Percentiles rank a stretch among this genome's conserved stretches.
Evolutionary conservation across 2,888 invertebrate species (phyloP).

Genomic region (Xylophagus ater): DNA sequence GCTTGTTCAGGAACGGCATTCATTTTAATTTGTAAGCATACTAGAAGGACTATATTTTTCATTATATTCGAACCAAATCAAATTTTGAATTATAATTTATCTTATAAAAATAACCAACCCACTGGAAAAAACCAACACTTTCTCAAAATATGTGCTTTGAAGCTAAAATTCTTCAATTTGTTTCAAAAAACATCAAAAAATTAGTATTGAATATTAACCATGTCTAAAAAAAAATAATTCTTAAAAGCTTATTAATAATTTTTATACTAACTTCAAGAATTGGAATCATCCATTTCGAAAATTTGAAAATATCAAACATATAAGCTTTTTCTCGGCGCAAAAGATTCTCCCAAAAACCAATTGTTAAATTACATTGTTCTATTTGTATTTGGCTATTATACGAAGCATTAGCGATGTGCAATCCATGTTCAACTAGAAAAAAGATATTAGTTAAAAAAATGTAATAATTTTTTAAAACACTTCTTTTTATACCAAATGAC

Average conservation of each 20-base stretch:
- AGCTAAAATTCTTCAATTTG: no score
- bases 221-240: no score
- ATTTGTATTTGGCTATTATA: slow-evolving; percentile 30
- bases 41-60: no score
- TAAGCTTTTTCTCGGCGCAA: slow-evolving; percentile 29
- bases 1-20: no score
- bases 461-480: slow-evolving; percentile 1
- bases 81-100: no score
- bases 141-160: no score
- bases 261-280: slow-evolving; percentile 25
- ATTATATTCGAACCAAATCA: no score
- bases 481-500: slow-evolving; percentile 21
- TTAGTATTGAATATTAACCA: no score
- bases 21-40: no score
- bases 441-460: not conserved
- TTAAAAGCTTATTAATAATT: slow-evolving; percentile 5
- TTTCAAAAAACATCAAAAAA: no score
- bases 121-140: no score
- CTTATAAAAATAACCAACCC: no score
- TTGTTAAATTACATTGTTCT: slow-evolving; percentile 28
- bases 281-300: slow-evolving; percentile 24
- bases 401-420: slow-evolving; percentile 25
- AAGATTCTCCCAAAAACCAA: slow-evolving; percentile 29
- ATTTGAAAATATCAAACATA: slow-evolving; percentile 26
- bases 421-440: slow-evolving; percentile 22